Conservation (phyloP, 2,113 vertebrate genomes). For the Eidolon helvum region DNA sequence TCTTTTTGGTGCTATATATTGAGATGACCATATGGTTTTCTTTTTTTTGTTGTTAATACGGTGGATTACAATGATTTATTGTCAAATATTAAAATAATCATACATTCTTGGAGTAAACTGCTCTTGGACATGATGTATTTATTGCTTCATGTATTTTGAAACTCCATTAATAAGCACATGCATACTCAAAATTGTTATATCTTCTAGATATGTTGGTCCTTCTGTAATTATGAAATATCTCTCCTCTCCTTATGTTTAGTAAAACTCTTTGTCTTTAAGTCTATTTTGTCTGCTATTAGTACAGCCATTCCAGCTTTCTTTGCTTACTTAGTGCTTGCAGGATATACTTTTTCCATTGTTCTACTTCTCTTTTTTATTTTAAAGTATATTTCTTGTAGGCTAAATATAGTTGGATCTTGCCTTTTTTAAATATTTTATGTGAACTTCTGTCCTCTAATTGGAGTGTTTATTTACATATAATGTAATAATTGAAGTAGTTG, state of each 20-base stretch:
- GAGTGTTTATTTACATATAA: not conserved
- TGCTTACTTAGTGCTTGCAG: not conserved
- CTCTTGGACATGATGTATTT: not conserved
- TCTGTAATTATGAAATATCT: slow-evolving; percentile 2
- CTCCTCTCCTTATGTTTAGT: not conserved
- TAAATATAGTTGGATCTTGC: not conserved
- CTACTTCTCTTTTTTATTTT: not conserved
- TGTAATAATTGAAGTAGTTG: not conserved
- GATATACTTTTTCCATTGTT: not conserved
- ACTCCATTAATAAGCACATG: not conserved
- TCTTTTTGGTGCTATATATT: not conserved
- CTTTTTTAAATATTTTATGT: not conserved
- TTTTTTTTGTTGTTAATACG: not conserved
- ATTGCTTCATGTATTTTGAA: not conserved
- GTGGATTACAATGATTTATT: not conserved
- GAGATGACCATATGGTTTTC: not conserved
- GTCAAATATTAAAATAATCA: not conserved
- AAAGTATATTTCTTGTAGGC: not conserved
- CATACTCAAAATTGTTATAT: not conserved
- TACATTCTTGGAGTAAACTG: not conserved
- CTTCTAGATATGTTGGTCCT: not conserved
- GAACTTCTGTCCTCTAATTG: not conserved
- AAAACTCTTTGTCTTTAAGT: not conserved
- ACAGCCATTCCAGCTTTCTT: not conserved
- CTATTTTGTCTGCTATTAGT: slow-evolving; percentile 10